Evolutionary conservation across 2,113 vertebrate genomes (phyloP).

Genomic region (Otis tarda): DNA sequence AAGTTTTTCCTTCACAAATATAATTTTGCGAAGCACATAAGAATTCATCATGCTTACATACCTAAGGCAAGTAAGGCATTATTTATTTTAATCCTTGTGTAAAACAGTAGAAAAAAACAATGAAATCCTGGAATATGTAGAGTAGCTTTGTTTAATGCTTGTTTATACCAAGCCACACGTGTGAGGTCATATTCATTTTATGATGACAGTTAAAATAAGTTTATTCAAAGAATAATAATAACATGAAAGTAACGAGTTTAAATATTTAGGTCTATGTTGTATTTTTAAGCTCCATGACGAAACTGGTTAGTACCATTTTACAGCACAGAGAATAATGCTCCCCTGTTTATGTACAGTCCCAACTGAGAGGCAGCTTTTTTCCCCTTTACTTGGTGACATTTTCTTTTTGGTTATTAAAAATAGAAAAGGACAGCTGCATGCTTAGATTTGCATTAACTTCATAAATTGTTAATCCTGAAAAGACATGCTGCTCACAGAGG

Average conservation of each 20-base stretch:
- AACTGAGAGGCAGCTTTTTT: constrained; percentile 9
- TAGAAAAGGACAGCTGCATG: constrained; percentile 54
- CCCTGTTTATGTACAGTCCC: background rate
- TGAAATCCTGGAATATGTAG: background rate
- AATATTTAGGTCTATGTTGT: background rate
- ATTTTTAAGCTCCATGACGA: background rate
- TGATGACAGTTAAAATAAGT: background rate
- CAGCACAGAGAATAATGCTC: background rate
- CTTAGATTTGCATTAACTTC: constrained; percentile 49
- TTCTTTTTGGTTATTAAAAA: constrained; percentile 55
- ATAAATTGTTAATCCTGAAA: constrained; percentile 55
- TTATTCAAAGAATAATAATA: background rate
- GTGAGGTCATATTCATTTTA: background rate
- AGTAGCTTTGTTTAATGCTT: background rate
- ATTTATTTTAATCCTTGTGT: background rate
- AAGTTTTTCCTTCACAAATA: background rate
- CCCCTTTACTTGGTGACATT: constrained; percentile 11
- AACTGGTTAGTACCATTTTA: background rate
- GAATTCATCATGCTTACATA: background rate
- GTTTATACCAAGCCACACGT: background rate
- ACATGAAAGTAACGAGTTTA: background rate
- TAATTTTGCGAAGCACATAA: background rate
- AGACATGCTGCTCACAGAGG: constrained; percentile 14
- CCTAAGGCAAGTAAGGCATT: background rate
- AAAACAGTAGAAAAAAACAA: background rate